Percentiles rank a stretch among this genome's conserved stretches.
These are phyloP conservation scores for Eidolon dupreanum DNA, from an alignment of 2,797 vertebrate genomes.

Conservation along the genomic window DNA sequence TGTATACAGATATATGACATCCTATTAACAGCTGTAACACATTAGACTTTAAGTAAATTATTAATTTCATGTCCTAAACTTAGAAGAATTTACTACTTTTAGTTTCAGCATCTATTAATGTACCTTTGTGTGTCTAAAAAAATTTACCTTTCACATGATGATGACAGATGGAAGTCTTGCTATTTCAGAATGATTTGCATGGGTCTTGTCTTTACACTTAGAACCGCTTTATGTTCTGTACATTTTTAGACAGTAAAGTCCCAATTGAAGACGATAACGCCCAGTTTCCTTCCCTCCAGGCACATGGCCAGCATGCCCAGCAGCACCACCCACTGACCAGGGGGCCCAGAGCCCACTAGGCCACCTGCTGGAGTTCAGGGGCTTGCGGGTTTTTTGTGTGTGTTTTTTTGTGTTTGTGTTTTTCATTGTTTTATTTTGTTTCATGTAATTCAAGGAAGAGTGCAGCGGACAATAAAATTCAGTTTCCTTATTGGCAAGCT, in stretches of 20 bases:
- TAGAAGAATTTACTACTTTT: not conserved
- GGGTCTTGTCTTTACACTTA: not conserved
- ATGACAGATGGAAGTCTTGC: not conserved
- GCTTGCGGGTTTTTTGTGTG: not conserved
- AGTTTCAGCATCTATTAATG: not conserved
- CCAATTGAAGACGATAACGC: not conserved
- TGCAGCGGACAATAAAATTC: constrained; percentile 35
- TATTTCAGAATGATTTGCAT: not conserved
- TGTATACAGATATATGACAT: not conserved
- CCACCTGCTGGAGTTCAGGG: not conserved
- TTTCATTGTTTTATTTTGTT: not conserved
- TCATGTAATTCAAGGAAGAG: constrained; percentile 34
- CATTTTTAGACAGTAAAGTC: not conserved
- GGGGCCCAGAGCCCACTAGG: not conserved
- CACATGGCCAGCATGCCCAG: not conserved
- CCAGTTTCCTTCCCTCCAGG: not conserved
- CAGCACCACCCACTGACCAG: too few relatives aligned
- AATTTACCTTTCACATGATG: not conserved
- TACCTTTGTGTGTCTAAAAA: not conserved
- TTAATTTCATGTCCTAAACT: not conserved
- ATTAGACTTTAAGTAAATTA: not conserved
- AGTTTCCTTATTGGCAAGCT: constrained; percentile 42
- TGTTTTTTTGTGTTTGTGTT: not conserved
- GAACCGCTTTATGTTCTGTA: not conserved
- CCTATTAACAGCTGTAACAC: not conserved